Base-by-base conservation (phyloP, 2,797 vertebrate genomes). In the Gephyroberyx darwinii region DNA sequence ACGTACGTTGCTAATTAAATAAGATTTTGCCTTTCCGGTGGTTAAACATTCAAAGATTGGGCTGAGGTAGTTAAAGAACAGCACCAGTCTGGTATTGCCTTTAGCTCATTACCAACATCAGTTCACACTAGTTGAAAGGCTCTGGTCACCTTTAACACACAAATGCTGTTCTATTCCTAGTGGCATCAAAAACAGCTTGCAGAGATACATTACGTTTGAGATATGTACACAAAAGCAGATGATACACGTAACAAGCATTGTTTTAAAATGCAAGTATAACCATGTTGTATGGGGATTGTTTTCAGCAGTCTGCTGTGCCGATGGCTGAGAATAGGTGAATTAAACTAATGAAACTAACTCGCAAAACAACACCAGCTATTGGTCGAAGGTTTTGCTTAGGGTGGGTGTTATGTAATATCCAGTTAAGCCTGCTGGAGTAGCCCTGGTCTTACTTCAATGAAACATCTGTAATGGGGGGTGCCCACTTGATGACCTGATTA, bases 1-100 rank as follows among this genome's bases (percentile, higher is more conserved):
- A 86, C 65, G 71, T 79, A 84, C 74, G 5, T 83, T 60, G 31
- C 30, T 48, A 41, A 82, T 83, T 79, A 83, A 84, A 83, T 56
- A 16, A 61, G 74, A 76, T 74, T 84, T 64, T 76, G 39, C 69
- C 77, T 65, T 71, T 4, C 16, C 8, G 79, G 80, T 73, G 76
- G 65, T 64, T 74, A 20, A 61, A 5, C 41, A 65, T 43, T 75
- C 45, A 62, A 19, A 75, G 60, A 77, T 50, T 71, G 17, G 62
- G 41, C 60, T 16, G 5, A 45, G 43, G 3, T 16, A 45, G 14
- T 45, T 45, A 16, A 45, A 16, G 13, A 45, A 5, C 5, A 16
- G 43, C 43, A 45, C 3, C 43, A 14, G 43, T 45, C 14, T 45
- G 16, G 16, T 45, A 45, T 45, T 45, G 43, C 43, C 43, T 45